Conservation (phyloP, 2,888 invertebrate genomes). For the Idaea straminata region DNA sequence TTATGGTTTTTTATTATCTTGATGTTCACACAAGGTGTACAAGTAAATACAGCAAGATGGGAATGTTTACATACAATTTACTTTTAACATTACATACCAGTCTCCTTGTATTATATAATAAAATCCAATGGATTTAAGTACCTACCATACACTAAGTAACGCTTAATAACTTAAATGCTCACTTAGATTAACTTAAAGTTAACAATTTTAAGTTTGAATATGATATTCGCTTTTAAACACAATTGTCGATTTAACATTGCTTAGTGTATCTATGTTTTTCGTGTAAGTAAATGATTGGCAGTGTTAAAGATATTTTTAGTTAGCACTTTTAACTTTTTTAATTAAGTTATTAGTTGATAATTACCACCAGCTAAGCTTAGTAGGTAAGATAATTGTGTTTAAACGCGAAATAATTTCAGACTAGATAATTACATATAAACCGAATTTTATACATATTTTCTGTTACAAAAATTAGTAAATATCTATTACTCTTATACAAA, state of each 20-base stretch:
- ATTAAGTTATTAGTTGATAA: too few relatives aligned
- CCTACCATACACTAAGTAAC: conserved; percentile 47
- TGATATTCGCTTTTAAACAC: conserved; percentile 49
- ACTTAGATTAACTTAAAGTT: conserved; percentile 55
- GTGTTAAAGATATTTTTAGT: too few relatives aligned
- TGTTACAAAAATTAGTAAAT: too few relatives aligned
- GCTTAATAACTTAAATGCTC: conserved; percentile 75
- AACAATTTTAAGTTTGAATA: conserved; percentile 48
- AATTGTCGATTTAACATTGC: conserved; percentile 24
- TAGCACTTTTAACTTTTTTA: too few relatives aligned
- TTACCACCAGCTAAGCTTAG: too few relatives aligned
- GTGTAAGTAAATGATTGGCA: too few relatives aligned
- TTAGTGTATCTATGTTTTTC: background rate
- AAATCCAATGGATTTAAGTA: conserved; percentile 72
- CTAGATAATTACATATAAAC: conserved; percentile 56
- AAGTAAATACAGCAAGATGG: conserved; percentile 46
- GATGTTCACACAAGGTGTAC: conserved; percentile 49
- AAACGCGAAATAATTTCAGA: conserved; percentile 66
- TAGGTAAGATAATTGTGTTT: conserved; percentile 19
- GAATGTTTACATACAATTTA: conserved; percentile 69
- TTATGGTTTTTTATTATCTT: conserved; percentile 74
- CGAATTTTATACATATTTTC: background rate
- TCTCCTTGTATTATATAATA: conserved; percentile 68
- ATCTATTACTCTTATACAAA: background rate
- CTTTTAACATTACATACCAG: conserved; percentile 71